Conservation (phyloP, 1,140 invertebrate species). For the Hylaeus anthracinus region DNA sequence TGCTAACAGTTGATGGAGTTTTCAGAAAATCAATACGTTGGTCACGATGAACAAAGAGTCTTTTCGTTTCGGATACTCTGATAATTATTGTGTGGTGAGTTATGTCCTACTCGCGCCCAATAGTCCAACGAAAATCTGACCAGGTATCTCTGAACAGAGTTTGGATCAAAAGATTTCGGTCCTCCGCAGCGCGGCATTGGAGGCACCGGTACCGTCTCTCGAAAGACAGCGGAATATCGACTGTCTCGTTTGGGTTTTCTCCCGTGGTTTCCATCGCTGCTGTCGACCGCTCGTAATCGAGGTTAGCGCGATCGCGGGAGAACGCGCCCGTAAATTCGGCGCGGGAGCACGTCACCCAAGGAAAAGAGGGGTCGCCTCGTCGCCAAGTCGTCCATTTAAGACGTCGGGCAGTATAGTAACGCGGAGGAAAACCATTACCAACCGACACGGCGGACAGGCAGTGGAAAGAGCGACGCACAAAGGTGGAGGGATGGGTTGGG, state of each 20-base stretch:
- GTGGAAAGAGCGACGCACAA: background rate
- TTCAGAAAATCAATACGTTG: no score
- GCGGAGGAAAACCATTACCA: constrained; percentile 40
- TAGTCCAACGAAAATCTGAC: no score
- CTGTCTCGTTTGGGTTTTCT: background rate
- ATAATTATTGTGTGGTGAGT: no score
- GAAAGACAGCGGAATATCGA: background rate
- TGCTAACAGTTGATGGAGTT: no score
- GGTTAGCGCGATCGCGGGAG: constrained; percentile 61
- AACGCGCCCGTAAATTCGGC: constrained; percentile 67
- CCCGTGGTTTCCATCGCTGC: background rate
- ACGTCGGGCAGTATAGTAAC: constrained; percentile 41
- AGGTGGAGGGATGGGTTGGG: constrained; percentile 5
- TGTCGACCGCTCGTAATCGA: constrained; percentile 67
- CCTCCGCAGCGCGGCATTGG: no score
- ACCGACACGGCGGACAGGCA: constrained; percentile 55
- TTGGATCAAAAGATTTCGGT: no score
- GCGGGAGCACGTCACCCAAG: constrained; percentile 49
- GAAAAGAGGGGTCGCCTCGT: constrained; percentile 51
- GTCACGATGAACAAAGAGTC: no score
- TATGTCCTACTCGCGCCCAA: no score
- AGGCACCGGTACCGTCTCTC: no score
- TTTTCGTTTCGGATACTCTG: no score
- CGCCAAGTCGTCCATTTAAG: constrained; percentile 74
- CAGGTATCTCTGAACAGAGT: no score